Base-by-base conservation (phyloP, 2,113 vertebrate species). In the Dicentrarchus labrax region DNA sequence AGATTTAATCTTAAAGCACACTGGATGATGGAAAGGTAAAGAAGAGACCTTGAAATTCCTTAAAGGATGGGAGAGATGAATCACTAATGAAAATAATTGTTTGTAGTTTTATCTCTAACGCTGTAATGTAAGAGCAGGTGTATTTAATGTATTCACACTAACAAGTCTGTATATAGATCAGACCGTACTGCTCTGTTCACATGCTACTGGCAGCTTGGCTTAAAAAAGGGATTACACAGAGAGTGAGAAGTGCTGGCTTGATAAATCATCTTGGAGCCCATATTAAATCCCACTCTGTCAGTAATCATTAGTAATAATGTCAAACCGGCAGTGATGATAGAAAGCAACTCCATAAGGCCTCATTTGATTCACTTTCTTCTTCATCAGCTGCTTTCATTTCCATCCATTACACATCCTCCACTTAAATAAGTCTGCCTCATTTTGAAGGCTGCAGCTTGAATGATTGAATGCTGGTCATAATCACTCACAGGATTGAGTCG, bases 271-370 rank as follows among this genome's bases (percentile, higher is more conserved):
- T 19, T 19, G 4, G 13, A 21, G 22, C 41, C 39, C n/a, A 48
- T 36, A 54, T 47, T 69, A 19, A 54, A 61, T 64, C 22, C 36
- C 8, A 19, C 24, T 30, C 30, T 41, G 61, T 69, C 39, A 21
- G 62, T 56, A 45, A 48, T 68, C 38, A n/a, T 84, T 50, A 19
- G 11, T 51, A 22, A 39, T 53, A 5, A 47, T 21, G 47, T 75
- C 57, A 62, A 61, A 54, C n/a, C 54, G 36, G 70, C 48, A 24
- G 15, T 9, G 15, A 45, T 38, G 54, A 62, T 78, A 7, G 8
- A 72, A 45, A 13, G 10, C 15, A 41, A 41, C 66, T 61, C 67
- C 45, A 43, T 10, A 4, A 51, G 24, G 36, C 21, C 68, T 19
- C 45, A 41, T 76, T 65, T 80, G 5, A 65, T 59, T 48, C 6